These are phyloP conservation scores for Lota lota DNA, from an alignment of 2,113 vertebrate genomes.

Conservation along the genomic window DNA sequence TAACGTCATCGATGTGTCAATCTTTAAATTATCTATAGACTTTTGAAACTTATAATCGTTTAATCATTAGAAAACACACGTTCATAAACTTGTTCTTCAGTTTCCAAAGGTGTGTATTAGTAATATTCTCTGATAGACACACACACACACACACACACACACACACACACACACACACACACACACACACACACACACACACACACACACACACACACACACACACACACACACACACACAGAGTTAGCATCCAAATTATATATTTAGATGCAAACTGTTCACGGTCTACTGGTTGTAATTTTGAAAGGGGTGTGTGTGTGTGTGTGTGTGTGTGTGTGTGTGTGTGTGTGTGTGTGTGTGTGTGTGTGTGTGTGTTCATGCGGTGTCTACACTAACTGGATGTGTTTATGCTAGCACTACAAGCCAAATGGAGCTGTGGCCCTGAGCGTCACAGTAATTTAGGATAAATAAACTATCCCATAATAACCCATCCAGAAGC, in stretches of 20 bases:
- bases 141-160: too few relatives aligned
- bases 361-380: conserved; percentile 1
- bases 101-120: too few relatives aligned
- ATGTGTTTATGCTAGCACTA: conserved; percentile 35
- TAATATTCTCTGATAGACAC: too few relatives aligned
- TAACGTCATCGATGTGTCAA: too few relatives aligned
- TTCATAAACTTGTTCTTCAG: too few relatives aligned
- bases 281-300: background rate
- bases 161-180: too few relatives aligned
- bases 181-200: too few relatives aligned
- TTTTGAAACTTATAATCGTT: too few relatives aligned
- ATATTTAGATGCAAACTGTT: background rate
- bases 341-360: conserved; percentile 17
- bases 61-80: too few relatives aligned
- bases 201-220: too few relatives aligned
- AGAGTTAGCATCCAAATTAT: background rate
- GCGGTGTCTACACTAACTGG: conserved; percentile 34
- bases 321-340: conserved; percentile 4
- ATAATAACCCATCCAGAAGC: conserved; percentile 59
- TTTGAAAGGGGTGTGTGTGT: background rate
- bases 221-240: too few relatives aligned
- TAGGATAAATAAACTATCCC: conserved; percentile 67
- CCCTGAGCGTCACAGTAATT: conserved; percentile 51
- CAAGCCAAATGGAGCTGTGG: conserved; percentile 63
- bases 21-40: too few relatives aligned